phyloP scores from a whole-genome alignment of 2,113 vertebrate species.

The Actenoides lindsayi region DNA sequence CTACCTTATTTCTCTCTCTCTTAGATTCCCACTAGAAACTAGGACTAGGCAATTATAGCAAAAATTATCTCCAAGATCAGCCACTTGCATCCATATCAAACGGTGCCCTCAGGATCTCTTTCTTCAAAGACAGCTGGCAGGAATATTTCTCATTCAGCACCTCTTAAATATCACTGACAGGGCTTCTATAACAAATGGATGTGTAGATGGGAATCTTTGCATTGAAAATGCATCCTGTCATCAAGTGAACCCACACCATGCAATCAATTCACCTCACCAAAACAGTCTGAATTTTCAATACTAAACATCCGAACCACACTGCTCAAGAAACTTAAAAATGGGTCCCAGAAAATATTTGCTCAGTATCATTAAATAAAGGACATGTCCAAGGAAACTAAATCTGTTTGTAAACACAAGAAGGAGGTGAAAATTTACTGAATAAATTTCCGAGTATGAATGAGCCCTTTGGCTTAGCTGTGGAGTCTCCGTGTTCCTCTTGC shows the following conservation, averaged over 20 bases:
- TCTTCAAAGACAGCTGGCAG: not conserved
- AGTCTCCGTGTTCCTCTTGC: not conserved
- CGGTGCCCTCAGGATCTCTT: not conserved
- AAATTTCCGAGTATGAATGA: not conserved
- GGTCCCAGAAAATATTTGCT: not conserved
- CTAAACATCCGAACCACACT: not conserved
- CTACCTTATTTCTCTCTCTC: not conserved
- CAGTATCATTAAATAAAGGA: not conserved
- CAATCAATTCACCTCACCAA: not conserved
- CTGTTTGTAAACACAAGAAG: constrained; percentile 27
- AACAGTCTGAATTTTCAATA: not conserved
- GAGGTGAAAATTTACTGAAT: not conserved
- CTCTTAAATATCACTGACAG: not conserved
- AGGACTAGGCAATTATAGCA: not conserved
- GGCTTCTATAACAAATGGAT: not conserved
- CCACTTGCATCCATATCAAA: not conserved
- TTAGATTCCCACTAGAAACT: not conserved
- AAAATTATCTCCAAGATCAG: not conserved
- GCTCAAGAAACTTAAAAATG: not conserved
- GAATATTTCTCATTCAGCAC: not conserved
- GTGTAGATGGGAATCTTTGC: not conserved
- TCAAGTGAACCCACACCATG: not conserved
- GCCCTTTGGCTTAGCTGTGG: not conserved
- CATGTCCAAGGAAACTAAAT: not conserved
- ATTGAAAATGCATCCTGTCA: not conserved